phyloP scores from a whole-genome alignment of 2,113 vertebrate genomes.

The Platysteira castanea region DNA sequence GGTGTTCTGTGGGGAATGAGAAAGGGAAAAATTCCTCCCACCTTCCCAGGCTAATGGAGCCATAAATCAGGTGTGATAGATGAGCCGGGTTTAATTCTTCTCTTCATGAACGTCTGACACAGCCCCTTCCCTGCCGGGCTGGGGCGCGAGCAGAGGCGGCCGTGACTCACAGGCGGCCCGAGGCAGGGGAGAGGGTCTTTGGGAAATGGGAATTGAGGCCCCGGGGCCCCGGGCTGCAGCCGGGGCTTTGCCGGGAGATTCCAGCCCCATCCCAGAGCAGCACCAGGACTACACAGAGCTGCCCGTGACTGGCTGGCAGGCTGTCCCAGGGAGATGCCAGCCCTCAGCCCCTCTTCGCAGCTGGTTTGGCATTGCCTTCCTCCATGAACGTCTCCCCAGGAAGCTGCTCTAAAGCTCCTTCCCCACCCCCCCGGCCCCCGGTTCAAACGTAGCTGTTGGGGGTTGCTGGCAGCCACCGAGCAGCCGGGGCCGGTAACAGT shows the following conservation, averaged over 20 bases:
- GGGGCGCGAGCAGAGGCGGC: fast-evolving
- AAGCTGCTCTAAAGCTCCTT: too few relatives aligned
- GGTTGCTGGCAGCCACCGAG: not conserved
- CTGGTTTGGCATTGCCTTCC: not conserved
- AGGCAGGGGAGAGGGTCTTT: not conserved
- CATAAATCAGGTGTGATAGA: not conserved
- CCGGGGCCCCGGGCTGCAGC: fast-evolving
- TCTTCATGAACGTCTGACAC: not conserved
- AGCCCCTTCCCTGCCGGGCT: not conserved
- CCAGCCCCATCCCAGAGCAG: not conserved
- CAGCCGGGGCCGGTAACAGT: fast-evolving
- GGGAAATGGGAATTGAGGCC: not conserved
- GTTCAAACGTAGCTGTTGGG: not conserved
- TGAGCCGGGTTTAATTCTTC: not conserved
- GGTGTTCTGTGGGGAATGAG: not conserved
- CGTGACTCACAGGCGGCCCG: not conserved
- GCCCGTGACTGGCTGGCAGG: too few relatives aligned
- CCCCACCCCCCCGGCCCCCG: too few relatives aligned
- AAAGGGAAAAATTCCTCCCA: not conserved
- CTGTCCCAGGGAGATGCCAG: not conserved
- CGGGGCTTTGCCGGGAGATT: fast-evolving
- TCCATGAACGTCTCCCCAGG: not conserved
- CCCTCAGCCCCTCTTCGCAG: not conserved
- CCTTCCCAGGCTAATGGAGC: not conserved
- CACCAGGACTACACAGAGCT: not conserved